phyloP scores from a whole-genome alignment of 2,113 vertebrate species.

The Macrotis lagotis region DNA sequence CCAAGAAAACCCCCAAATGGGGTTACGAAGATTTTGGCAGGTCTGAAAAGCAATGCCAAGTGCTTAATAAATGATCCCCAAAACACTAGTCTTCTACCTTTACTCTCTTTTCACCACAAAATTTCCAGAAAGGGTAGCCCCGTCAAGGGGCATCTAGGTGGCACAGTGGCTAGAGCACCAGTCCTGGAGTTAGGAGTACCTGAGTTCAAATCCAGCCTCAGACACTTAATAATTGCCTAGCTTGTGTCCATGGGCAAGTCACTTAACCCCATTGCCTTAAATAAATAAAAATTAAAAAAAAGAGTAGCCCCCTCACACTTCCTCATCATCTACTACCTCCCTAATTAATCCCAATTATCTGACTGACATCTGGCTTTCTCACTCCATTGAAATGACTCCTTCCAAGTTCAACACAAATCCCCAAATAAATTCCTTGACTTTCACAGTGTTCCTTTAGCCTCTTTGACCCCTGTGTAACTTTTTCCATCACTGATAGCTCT shows the following conservation, averaged over 20 bases:
- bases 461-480: background rate
- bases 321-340: background rate
- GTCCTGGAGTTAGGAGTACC: too few relatives aligned
- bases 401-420: background rate
- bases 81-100: background rate
- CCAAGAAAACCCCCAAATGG: background rate
- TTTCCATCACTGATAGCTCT: background rate
- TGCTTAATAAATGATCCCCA: background rate
- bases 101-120: background rate
- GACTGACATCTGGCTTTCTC: background rate
- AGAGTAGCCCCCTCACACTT: background rate
- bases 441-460: background rate
- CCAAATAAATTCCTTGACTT: background rate
- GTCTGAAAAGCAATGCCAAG: background rate
- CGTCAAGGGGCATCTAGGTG: too few relatives aligned
- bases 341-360: background rate
- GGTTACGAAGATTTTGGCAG: background rate
- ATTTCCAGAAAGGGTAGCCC: background rate
- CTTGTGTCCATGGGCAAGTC: too few relatives aligned
- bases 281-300: too few relatives aligned
- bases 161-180: too few relatives aligned
- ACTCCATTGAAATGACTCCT: background rate
- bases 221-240: too few relatives aligned
- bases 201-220: too few relatives aligned
- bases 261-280: too few relatives aligned